Base-by-base conservation (phyloP, 1,140 invertebrate species). In the Oncopeltus fasciatus region DNA sequence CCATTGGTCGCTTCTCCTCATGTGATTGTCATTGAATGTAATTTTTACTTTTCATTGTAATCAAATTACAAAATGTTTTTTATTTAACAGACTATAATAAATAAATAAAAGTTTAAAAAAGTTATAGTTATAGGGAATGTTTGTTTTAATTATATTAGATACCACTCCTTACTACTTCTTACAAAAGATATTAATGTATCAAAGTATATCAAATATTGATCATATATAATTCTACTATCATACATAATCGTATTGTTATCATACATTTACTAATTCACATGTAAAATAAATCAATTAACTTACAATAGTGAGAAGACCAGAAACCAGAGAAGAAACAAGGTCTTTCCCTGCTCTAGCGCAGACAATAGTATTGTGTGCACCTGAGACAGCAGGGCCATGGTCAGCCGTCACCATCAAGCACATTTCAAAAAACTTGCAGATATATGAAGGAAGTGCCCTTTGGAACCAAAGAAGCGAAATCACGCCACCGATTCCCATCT, bases 321-420 rank as follows among this genome's bases (percentile, higher is more conserved):
- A 97, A 43, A 97, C 91, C 1, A 95, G 74, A 26, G 91, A 95
- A 1, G 95, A 99, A 49, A 99, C 92, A 24, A 99, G 81, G 81
- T 99, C 96, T 78, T 99, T 99, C 20, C 97, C 97, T 51, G 97
- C 97, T 65, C 97, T 76, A 1, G 97, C 95, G 71, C 95, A 98
- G 8, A 99, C 97, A 73, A 99, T 99, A 16, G 96, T 99, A 74
- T 99, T 99, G 73, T 99, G 96, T 0, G 96, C 96, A 18, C 96
- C 97, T 9, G 92, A 96, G 0, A 99, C 97, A 12, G 96, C 97
- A 0, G 97, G 96, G 26, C 96, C 97, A 74, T 99, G 97, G 78
- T 99, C 97, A 56, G 97, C 97, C 0, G 97, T 99, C 29, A 99
- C 88, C 85, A 99, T 98, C 28, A 99, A 76, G 70, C 95, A 96